Evolutionary conservation across 2,888 invertebrate species (phyloP).

Genomic region (Troides helena): DNA sequence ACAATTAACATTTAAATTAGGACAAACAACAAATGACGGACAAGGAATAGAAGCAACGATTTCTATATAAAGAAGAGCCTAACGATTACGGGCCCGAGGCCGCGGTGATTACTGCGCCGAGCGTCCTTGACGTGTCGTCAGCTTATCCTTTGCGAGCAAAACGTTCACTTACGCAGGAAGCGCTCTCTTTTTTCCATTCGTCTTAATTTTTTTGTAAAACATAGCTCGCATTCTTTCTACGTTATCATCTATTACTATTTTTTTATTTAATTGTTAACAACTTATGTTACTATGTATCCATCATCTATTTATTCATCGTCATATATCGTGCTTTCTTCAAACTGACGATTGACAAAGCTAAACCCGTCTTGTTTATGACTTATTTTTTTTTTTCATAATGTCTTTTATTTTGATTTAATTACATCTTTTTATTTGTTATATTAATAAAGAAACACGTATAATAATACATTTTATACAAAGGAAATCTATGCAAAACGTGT

Average conservation of each 20-base stretch:
- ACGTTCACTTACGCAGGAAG: slow-evolving; percentile 23
- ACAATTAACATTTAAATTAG: slow-evolving; percentile 1
- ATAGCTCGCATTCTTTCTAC: neutral
- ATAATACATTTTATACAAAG: neutral
- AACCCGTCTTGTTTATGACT: too few species aligned
- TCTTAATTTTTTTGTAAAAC: neutral
- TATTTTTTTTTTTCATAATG: neutral
- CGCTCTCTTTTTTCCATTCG: neutral
- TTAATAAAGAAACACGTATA: too few species aligned
- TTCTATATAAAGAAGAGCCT: neutral
- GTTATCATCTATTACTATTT: too few species aligned
- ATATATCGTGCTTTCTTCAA: too few species aligned
- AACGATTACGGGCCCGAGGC: slow-evolving; percentile 3
- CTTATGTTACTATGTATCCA: too few species aligned
- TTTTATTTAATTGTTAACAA: neutral
- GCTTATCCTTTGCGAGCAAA: slow-evolving; percentile 5
- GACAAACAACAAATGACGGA: slow-evolving; percentile 6
- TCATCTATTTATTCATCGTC: too few species aligned
- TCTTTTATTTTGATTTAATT: neutral
- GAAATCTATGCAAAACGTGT: neutral
- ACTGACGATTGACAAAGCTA: too few species aligned
- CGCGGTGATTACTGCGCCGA: neutral
- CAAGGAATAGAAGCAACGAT: neutral
- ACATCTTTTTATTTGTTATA: neutral
- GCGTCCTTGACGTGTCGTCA: slow-evolving; percentile 22